phyloP scores from a whole-genome alignment of 2,888 invertebrate species.

The Callinectes sapidus region DNA sequence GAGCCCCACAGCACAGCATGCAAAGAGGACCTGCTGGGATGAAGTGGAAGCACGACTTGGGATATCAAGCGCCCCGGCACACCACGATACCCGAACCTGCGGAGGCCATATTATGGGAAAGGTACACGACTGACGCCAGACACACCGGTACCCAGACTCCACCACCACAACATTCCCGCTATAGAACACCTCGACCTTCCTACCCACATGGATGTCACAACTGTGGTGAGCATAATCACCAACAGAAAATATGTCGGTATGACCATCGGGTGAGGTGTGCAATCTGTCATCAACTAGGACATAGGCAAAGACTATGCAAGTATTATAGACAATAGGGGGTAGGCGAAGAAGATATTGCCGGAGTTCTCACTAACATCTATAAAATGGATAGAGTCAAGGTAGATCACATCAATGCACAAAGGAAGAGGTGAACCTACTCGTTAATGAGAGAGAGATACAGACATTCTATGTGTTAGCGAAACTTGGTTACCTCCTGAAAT shows the following conservation, averaged over 20 bases:
- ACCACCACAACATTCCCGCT: too few relatives aligned
- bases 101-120: too few relatives aligned
- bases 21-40: too few relatives aligned
- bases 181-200: too few relatives aligned
- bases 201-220: conserved; percentile 23
- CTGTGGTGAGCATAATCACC: background rate
- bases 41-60: too few relatives aligned
- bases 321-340: background rate
- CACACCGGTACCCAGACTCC: too few relatives aligned
- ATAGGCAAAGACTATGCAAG: background rate
- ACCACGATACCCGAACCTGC: too few relatives aligned
- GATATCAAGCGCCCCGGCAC: too few relatives aligned
- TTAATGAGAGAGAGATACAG: background rate
- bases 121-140: too few relatives aligned
- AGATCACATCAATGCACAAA: background rate
- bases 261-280: background rate
- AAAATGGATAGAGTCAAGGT: background rate
- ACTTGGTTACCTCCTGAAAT: background rate
- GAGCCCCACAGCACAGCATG: too few relatives aligned
- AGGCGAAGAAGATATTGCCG: background rate
- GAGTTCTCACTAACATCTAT: too few relatives aligned
- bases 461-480: background rate
- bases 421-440: background rate
- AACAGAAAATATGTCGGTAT: background rate
- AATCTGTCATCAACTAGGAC: background rate